Conservation (phyloP, 2,113 vertebrate species). For the Salvator merianae region DNA sequence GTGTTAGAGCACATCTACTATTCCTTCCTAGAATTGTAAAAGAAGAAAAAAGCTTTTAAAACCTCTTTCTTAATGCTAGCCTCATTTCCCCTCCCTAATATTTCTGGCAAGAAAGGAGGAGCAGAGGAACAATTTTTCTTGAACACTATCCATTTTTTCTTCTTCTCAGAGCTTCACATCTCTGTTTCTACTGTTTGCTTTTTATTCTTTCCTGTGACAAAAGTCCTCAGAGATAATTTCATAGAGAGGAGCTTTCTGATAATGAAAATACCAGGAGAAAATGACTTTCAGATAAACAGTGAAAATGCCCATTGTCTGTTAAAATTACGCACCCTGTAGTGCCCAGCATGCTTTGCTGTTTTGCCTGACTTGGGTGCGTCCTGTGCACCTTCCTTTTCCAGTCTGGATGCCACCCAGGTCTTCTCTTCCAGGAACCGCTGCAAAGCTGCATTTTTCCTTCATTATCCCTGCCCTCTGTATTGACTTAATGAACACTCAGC, state of each 20-base stretch:
- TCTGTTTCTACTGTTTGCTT: no score
- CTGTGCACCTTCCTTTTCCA: slow-evolving; percentile 24
- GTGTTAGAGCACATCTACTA: background rate
- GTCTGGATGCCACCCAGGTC: slow-evolving; percentile 24
- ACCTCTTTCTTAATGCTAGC: no score
- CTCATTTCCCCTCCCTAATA: no score
- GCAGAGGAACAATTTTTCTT: no score
- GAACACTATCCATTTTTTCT: no score
- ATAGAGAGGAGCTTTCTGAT: background rate
- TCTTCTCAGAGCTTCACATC: no score
- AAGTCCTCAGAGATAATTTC: background rate
- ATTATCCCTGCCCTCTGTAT: slow-evolving; percentile 22
- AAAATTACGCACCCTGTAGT: no score
- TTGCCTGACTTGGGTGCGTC: rapidly evolving
- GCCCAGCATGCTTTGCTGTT: background rate
- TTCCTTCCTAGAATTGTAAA: background rate
- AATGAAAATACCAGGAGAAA: background rate
- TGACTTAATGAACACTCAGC: slow-evolving; percentile 44
- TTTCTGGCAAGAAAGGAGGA: no score
- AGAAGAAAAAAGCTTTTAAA: background rate
- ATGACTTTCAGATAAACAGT: background rate
- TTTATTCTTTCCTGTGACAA: background rate
- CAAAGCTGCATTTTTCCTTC: slow-evolving; percentile 19
- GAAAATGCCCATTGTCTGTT: background rate
- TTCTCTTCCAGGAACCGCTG: slow-evolving; percentile 33